Base-by-base conservation (phyloP, 2,113 vertebrate species). In the Xiphorhynchus elegans region DNA sequence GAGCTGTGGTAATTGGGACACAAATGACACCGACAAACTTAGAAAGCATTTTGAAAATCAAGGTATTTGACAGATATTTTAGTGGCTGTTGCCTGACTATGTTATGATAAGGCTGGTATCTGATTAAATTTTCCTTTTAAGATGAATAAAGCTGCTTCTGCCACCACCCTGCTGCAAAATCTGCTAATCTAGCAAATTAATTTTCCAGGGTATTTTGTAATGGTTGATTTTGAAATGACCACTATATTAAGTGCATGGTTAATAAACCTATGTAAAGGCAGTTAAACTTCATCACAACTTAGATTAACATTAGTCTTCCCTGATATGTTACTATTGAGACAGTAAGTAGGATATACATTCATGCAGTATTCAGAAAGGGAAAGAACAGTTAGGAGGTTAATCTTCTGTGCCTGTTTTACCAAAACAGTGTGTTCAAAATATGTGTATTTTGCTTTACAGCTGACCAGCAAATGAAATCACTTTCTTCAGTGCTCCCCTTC, bases 401-500 rank as follows among this genome's bases (percentile, higher is more conserved):
- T 84, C 11, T 52, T 33, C 12, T 87, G 8, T 79, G 25, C 49
- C 68, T 85, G 9, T 87, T 90, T 39, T 50, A 10, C 42, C 69
- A 15, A 69, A 44, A 39, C 31, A 37, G 0, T 33, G 8, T 42
- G 1, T 46, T 55, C 44, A 78, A 74, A 74, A 26, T 28, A 20
- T 1, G 5, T 8, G 1, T 72, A 2, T 96, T 94, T 94, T 96
- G 2, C 13, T 94, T 96, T 95, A 58, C 92, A 99, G 99, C 98
- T 85, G 97, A 99, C 95, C 96, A 35, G 35, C 98, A 98, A 31
- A 95, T 98, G 42, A 99, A 98, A 92, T 99, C 99, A 0, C 97
- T 99, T 93, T 97, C 98, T 2, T 95, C 98, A 5, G 93, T 99
- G 52, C 78, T 96, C 52, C 83, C 98, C 0, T 35, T 97, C 66